Conservation (phyloP, 2,797 vertebrate genomes). For the Orestias chungarensis region DNA sequence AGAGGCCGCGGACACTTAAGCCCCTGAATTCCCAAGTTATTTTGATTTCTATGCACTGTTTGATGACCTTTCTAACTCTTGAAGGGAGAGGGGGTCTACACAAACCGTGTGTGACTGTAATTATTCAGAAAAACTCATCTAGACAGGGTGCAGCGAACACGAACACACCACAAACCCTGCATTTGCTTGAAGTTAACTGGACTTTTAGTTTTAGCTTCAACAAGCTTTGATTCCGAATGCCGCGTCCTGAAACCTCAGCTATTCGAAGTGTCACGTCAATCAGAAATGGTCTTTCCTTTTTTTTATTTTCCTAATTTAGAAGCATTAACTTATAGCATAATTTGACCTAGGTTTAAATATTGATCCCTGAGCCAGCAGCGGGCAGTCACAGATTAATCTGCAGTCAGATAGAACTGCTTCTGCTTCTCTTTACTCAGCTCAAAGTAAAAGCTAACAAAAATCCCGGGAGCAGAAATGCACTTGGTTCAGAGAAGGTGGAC, state of each 20-base stretch:
- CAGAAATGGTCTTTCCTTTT: no score
- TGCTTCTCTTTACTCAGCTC: no score
- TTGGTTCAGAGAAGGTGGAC: no score
- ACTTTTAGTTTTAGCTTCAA: neutral
- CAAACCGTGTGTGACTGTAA: slow-evolving; percentile 44
- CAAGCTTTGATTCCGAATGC: neutral
- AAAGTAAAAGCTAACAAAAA: no score
- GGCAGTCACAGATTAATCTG: no score
- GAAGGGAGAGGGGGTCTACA: slow-evolving; percentile 25
- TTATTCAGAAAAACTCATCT: slow-evolving; percentile 54
- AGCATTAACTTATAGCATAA: no score
- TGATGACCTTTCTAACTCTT: slow-evolving; percentile 35
- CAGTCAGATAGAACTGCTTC: no score
- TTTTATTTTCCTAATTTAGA: no score
- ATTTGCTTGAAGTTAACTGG: neutral
- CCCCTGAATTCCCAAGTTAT: slow-evolving; percentile 52
- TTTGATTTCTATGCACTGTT: slow-evolving; percentile 51
- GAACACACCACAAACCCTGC: neutral
- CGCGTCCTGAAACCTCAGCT: neutral
- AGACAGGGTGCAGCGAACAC: slow-evolving; percentile 23
- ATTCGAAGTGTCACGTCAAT: no score
- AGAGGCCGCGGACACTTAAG: slow-evolving; percentile 9
- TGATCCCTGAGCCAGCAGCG: no score
- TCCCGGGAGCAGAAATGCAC: no score
- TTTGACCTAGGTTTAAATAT: no score